phyloP scores from a whole-genome alignment of 2,888 invertebrate genomes.

The Leucozona laternaria region DNA sequence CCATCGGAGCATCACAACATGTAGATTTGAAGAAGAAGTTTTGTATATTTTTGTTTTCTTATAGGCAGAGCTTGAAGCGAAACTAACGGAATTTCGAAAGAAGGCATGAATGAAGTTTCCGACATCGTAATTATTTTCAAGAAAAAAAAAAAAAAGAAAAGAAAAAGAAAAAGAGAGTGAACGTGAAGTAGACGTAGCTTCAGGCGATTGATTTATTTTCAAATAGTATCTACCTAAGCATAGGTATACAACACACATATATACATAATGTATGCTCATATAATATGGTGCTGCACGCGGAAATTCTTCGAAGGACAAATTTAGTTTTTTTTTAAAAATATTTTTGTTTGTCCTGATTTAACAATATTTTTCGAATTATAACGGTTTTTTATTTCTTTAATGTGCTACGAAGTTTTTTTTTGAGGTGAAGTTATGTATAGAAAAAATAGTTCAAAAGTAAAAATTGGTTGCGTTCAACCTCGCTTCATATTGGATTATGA shows the following conservation, averaged over 20 bases:
- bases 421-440: too few relatives aligned
- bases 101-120: conserved; percentile 63
- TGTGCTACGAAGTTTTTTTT: too few relatives aligned
- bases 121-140: conserved; percentile 41
- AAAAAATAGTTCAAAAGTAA: too few relatives aligned
- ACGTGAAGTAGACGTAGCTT: conserved; percentile 49
- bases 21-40: conserved; percentile 55
- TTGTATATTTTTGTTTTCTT: conserved; percentile 18
- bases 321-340: too few relatives aligned
- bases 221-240: background rate
- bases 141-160: background rate
- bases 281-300: background rate
- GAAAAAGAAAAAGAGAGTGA: conserved; percentile 9
- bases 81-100: conserved; percentile 54
- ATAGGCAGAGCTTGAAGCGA: conserved; percentile 28
- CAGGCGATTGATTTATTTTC: conserved; percentile 8
- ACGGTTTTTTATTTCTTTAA: too few relatives aligned
- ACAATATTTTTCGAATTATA: too few relatives aligned
- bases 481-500: too few relatives aligned
- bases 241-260: too few relatives aligned
- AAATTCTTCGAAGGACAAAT: conserved; percentile 5
- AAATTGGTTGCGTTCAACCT: too few relatives aligned
- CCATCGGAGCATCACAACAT: conserved; percentile 25
- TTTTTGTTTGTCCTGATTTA: too few relatives aligned
- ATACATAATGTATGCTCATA: background rate